phyloP scores from a whole-genome alignment of 1,140 invertebrate genomes.

The Drosophila kurseongensis region DNA sequence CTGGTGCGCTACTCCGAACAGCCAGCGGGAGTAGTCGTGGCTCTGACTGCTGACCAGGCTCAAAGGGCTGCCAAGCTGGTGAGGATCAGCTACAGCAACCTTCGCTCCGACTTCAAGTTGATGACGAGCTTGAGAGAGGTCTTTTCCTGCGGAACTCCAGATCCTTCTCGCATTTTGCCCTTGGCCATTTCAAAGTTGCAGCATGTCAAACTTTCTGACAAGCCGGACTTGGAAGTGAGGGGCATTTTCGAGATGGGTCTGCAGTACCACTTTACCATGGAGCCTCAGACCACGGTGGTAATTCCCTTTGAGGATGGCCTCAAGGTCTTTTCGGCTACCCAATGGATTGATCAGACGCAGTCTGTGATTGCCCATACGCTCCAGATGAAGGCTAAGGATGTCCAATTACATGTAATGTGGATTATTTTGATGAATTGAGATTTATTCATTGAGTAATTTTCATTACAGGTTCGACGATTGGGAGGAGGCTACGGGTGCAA shows the following conservation, averaged over 20 bases:
- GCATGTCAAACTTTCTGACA: constrained; percentile 31
- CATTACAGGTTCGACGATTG: constrained; percentile 85
- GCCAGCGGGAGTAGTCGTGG: constrained; percentile 90
- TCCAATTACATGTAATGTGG: constrained; percentile 86
- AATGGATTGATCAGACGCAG: constrained; percentile 90
- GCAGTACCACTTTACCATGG: constrained; percentile 87
- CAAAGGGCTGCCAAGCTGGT: constrained; percentile 88
- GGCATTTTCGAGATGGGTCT: constrained; percentile 77
- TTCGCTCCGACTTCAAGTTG: constrained; percentile 7
- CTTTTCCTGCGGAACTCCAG: constrained; percentile 83
- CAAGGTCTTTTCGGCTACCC: constrained; percentile 87
- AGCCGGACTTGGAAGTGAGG: constrained; percentile 53
- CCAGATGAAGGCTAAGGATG: constrained; percentile 83
- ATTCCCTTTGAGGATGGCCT: constrained; percentile 87
- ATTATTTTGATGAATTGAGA: not conserved
- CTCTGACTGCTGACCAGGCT: constrained; percentile 87
- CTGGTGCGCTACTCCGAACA: constrained; percentile 89
- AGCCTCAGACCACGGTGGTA: constrained; percentile 87
- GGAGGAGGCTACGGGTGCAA: constrained; percentile 91
- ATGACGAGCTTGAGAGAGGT: constrained; percentile 87
- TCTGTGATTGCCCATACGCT: constrained; percentile 87
- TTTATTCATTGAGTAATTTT: not conserved
- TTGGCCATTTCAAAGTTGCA: constrained; percentile 38
- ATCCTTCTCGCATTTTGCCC: constrained; percentile 32
- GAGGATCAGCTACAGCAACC: constrained; percentile 86